Conservation (phyloP, 1,140 invertebrate genomes). For the Trypoxylus dichotomus region DNA sequence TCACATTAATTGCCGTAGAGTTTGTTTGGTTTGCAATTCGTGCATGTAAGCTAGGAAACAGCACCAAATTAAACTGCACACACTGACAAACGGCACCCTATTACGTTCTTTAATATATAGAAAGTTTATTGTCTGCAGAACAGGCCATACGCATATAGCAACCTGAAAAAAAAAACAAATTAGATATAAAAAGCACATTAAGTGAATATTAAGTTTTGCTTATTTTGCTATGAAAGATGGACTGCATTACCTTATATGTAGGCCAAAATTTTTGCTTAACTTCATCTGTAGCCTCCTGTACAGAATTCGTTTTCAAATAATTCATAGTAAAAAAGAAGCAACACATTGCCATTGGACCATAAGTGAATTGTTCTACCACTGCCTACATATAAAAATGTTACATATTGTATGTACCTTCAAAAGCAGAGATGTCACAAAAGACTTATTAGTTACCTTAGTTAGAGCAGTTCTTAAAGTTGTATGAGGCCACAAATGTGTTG, state of each 20-base stretch:
- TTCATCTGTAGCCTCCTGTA: conserved; percentile 68
- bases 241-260: conserved; percentile 71
- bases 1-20: neutral
- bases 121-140: conserved; percentile 82
- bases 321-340: conserved; percentile 83
- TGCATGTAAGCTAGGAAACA: conserved; percentile 87
- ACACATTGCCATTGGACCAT: conserved; percentile 76
- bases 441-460: conserved; percentile 60
- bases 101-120: conserved; percentile 75
- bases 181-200: too few relatives aligned
- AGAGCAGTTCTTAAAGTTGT: conserved; percentile 64
- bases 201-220: too few relatives aligned
- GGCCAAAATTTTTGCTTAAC: conserved; percentile 75
- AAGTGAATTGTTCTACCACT: conserved; percentile 77
- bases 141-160: conserved; percentile 77
- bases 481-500: conserved; percentile 65
- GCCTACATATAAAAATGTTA: conserved; percentile 58
- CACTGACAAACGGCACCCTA: conserved; percentile 79
- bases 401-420: neutral
- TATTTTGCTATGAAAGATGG: too few relatives aligned
- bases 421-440: neutral
- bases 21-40: conserved; percentile 60
- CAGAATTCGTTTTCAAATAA: conserved; percentile 71
- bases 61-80: conserved; percentile 83
- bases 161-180: conserved; percentile 59